Base-by-base conservation (phyloP, 2,888 invertebrate genomes). In the Baccha elongata region DNA sequence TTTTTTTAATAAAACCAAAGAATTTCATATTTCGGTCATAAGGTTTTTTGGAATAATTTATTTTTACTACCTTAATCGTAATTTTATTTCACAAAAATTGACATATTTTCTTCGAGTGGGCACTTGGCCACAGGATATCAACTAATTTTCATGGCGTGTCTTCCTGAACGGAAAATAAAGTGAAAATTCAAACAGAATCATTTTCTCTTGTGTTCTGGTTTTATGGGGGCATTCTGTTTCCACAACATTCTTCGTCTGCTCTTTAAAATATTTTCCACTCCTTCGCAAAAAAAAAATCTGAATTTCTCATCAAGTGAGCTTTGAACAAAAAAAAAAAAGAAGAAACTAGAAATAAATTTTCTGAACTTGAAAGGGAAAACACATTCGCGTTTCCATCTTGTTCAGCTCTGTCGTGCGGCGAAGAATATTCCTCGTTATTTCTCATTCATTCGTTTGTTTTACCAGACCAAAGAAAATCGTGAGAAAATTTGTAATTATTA, bases 311-410 rank as follows among this genome's bases (percentile, higher is more conserved):
- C 73, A 4, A 79, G 80, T 69, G 64, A 75, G 80, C 80, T 80
- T 80, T 80, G 69, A 35, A 55, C 2, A 50, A 32, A 26, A 23
- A 19, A 26, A 50, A 40, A 40, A 42, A 11, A 26, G 32, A 48
- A 37, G 17, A 48, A 40, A 40, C 48, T 21, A n/a, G 17, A n/a
- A 40, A 32, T 44, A 35, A 73, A 52, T 74, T 74, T 69, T 80
- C 64, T 64, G 50, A 80, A 80, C 79, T 72, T 73, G 72, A 73
- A 79, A 79, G 73, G 79, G 65, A 79, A 79, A 79, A 69, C 58
- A 60, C 68, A 78, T 58, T 78, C 55, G 53, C 68, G 58, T 64
- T 73, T 69, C 46, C 37, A 60, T 74, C 58, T 50, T 55, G 64
- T 64, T 69, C 55, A 69, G 80, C 64, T 69, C 40, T 15, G 64